Conservation (phyloP, 2,888 invertebrate species). For the Caradrina kadenii region DNA sequence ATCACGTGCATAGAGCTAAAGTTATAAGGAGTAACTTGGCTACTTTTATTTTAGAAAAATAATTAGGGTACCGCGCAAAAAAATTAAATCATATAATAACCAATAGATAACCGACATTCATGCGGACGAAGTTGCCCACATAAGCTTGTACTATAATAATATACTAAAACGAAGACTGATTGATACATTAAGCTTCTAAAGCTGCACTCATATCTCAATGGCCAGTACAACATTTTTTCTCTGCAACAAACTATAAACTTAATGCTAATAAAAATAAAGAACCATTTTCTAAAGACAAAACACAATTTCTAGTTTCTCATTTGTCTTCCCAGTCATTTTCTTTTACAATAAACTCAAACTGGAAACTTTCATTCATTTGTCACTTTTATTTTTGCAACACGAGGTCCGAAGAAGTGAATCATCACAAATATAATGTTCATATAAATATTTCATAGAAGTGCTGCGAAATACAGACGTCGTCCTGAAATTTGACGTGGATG, state of each 20-base stretch:
- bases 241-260: conserved; percentile 23
- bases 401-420: conserved; percentile 46
- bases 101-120: too few relatives aligned
- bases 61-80: too few relatives aligned
- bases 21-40: too few relatives aligned
- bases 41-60: too few relatives aligned
- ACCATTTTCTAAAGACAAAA: conserved; percentile 50
- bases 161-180: conserved; percentile 2
- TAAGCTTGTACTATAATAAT: not conserved
- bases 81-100: too few relatives aligned
- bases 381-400: conserved; percentile 27
- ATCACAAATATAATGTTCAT: conserved; percentile 44
- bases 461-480: too few relatives aligned
- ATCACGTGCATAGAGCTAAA: too few relatives aligned
- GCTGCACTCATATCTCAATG: conserved; percentile 3
- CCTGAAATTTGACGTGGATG: too few relatives aligned
- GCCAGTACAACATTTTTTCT: not conserved
- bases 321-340: conserved; percentile 47
- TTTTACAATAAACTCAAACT: conserved; percentile 37
- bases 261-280: conserved; percentile 23
- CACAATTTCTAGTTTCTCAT: conserved; percentile 41
- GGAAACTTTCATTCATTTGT: conserved; percentile 46
- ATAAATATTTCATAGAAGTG: conserved; percentile 39
- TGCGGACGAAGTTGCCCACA: too few relatives aligned
- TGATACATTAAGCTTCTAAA: conserved; percentile 13